Conservation (phyloP, 1,140 invertebrate species). For the Drosophila truncata region DNA sequence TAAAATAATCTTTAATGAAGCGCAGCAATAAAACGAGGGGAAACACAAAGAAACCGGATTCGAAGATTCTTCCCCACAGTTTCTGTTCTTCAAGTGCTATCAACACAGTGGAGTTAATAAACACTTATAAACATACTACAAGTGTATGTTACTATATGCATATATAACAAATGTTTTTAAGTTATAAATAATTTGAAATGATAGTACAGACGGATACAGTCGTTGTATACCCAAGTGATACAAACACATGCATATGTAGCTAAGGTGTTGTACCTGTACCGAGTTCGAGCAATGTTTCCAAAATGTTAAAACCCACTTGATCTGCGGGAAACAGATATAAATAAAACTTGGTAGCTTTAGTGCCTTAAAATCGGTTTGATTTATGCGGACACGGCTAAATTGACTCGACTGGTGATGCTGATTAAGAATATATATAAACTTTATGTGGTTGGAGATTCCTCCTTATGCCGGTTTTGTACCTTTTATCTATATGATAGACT, state of each 20-base stretch:
- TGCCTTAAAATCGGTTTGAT: neutral
- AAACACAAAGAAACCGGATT: slow-evolving; percentile 73
- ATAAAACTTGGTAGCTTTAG: neutral
- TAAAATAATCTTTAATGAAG: slow-evolving; percentile 34
- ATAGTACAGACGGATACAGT: slow-evolving; percentile 22
- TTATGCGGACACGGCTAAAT: neutral
- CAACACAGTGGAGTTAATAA: slow-evolving; percentile 60
- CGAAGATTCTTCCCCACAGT: slow-evolving; percentile 74
- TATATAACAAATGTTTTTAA: slow-evolving; percentile 29
- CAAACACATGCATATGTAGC: neutral
- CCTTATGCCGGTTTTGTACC: too few relatives aligned
- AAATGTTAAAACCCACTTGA: neutral
- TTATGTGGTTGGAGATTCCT: too few relatives aligned
- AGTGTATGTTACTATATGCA: neutral
- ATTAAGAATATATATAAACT: too few relatives aligned
- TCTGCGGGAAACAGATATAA: neutral
- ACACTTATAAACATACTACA: neutral
- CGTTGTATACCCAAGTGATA: neutral
- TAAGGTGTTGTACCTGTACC: neutral
- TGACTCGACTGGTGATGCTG: neutral
- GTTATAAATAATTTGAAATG: slow-evolving; percentile 38
- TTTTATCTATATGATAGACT: too few relatives aligned
- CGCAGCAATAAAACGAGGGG: slow-evolving; percentile 14
- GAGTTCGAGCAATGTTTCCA: neutral
- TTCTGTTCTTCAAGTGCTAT: slow-evolving; percentile 35